Evolutionary conservation across 2,113 vertebrate genomes (phyloP), one percentile per base, ranked within the genome.

Genomic region (Pitta sordida): DNA sequence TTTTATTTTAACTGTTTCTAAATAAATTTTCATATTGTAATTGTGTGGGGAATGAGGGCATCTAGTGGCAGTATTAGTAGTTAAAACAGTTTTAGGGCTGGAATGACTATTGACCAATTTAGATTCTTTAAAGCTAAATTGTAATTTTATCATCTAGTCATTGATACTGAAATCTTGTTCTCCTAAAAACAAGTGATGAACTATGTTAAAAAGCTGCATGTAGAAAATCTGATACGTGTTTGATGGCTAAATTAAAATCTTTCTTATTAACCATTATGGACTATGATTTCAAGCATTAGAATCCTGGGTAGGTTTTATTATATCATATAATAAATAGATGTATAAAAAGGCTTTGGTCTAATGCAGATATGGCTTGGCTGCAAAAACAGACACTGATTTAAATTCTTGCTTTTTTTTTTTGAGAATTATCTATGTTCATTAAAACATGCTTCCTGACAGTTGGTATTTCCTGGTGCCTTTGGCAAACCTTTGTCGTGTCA

Each of bases 1-100:
- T 30, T 79, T 62, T 71, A 15, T 81, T 74, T 55, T 41, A 60
- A 36, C 22, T 3, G 20, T 48, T 82, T 69, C 24, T n/a, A 32
- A 71, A 62, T 27, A 21, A 16, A 24, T 36, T 15, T 71, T 86
- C 22, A 0, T 67, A 11, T 8, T 39, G 41, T 26, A 56, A 56
- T 88, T 49, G 3, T 29, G 41, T 94, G 84, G 86, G 60, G 81
- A 86, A 82, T 51, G 26, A 7, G 60, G 97, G 95, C 97, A 97
- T 90, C 98, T 95, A 92, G 88, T 96, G 97, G 70, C 48, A 64
- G 1, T n/a, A 41, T 65, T 11, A 44, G 34, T 48, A 83, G 56
- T 60, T 13, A 65, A 62, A 91, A 34, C 14, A 60, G 56, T 34
- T 63, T 17, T 65, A 63, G 7, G 15, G 48, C 41, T 64, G 21